Evolutionary conservation across 2,888 invertebrate genomes (phyloP).

Genomic region (Ectemnius cavifrons): DNA sequence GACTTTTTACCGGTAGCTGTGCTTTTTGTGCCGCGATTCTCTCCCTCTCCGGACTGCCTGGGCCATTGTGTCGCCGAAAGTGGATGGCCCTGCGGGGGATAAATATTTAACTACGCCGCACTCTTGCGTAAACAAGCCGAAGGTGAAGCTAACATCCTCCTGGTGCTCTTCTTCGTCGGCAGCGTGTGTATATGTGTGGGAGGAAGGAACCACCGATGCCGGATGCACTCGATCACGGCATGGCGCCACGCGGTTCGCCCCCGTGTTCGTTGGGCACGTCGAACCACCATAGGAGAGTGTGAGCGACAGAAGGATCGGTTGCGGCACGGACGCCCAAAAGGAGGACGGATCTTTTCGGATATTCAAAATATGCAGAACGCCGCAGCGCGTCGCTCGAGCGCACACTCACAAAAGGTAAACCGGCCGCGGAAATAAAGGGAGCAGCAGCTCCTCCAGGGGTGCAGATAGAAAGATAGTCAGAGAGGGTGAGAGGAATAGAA

Average conservation of each 20-base stretch:
- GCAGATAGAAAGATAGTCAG: slow-evolving; percentile 19
- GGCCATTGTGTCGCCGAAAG: slow-evolving; percentile 43
- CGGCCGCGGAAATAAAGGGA: slow-evolving; percentile 51
- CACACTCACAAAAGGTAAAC: slow-evolving; percentile 52
- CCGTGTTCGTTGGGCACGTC: slow-evolving; percentile 13
- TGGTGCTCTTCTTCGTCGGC: too few species aligned
- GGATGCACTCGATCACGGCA: slow-evolving; percentile 51
- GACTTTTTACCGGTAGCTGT: slow-evolving; percentile 53
- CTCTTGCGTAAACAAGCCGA: slow-evolving; percentile 65
- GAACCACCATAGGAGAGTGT: background rate
- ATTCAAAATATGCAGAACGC: slow-evolving; percentile 64
- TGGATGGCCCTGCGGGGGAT: slow-evolving; percentile 37
- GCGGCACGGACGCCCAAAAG: slow-evolving; percentile 25
- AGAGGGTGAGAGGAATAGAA: slow-evolving; percentile 30
- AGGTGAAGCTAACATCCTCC: slow-evolving; percentile 38
- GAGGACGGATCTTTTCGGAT: slow-evolving; percentile 39
- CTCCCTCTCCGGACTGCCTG: slow-evolving; percentile 18
- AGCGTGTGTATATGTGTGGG: slow-evolving; percentile 29
- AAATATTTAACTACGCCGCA: slow-evolving; percentile 68
- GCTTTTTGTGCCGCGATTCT: slow-evolving; percentile 50
- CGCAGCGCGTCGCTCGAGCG: slow-evolving; percentile 47
- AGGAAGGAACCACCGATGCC: slow-evolving; percentile 20
- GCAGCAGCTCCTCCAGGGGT: slow-evolving; percentile 10
- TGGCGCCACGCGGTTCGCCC: slow-evolving; percentile 14
- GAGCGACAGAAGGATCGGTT: slow-evolving; percentile 15